These are phyloP conservation scores for Sericinus montela DNA, from an alignment of 2,888 invertebrate genomes.

Conservation along the genomic window DNA sequence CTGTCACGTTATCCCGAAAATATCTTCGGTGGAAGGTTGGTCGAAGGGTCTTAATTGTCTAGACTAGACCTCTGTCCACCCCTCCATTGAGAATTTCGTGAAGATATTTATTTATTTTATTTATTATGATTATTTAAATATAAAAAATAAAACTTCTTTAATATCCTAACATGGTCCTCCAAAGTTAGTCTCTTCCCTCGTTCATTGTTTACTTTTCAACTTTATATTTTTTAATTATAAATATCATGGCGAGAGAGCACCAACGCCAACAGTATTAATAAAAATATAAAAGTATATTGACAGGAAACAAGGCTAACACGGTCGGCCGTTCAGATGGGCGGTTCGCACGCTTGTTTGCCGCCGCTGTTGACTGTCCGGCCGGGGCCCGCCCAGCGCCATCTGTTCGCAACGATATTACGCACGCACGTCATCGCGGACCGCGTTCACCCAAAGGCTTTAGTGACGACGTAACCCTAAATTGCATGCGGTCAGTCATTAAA, in stretches of 20 bases:
- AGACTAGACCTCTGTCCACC: no score
- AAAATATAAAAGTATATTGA: conserved; percentile 16
- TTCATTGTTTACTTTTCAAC: no score
- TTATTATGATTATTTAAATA: no score
- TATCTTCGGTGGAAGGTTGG: no score
- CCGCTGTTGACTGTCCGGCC: conserved; percentile 51
- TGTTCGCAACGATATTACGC: conserved; percentile 55
- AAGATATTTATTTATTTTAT: no score
- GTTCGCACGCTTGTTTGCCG: conserved; percentile 58
- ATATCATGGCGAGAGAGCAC: neutral
- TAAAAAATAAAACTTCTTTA: no score
- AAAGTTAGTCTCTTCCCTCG: no score
- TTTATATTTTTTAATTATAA: no score
- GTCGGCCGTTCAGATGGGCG: conserved; percentile 13
- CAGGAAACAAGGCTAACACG: conserved; percentile 14
- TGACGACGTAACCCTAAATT: conserved; percentile 38
- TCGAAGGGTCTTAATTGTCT: no score
- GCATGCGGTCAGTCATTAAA: conserved; percentile 7
- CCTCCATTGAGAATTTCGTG: no score
- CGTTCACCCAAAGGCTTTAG: conserved; percentile 47
- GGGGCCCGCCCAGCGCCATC: conserved; percentile 44
- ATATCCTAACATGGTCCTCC: no score
- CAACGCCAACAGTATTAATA: neutral
- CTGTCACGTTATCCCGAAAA: no score
- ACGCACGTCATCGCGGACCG: conserved; percentile 51